Percentiles rank a stretch among this genome's conserved stretches.
These are phyloP conservation scores for Suncus etruscus DNA, from an alignment of 2,113 vertebrate species.

Conservation along the genomic window DNA sequence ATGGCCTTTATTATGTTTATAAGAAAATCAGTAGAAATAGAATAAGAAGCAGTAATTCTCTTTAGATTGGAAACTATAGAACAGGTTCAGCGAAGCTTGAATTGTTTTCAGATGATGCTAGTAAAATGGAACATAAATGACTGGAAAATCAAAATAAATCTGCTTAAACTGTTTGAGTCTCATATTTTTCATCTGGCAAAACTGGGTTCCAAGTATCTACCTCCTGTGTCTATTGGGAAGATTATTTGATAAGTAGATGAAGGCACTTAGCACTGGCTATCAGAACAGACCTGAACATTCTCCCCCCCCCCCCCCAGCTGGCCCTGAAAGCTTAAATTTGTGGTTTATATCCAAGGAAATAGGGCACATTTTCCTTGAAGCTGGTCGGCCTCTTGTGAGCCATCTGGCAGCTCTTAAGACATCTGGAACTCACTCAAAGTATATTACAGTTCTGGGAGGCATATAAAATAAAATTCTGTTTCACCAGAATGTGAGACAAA, in stretches of 20 bases:
- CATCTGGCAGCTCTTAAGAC: conserved; percentile 79
- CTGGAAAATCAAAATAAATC: conserved; percentile 56
- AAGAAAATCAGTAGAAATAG: conserved; percentile 11
- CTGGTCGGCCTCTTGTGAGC: conserved; percentile 63
- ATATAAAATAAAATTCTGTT: conserved; percentile 67
- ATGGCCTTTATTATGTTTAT: not conserved
- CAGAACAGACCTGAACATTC: not conserved
- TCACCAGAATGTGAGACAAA: conserved; percentile 61
- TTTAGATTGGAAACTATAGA: conserved; percentile 43
- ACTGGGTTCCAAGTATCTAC: conserved; percentile 22
- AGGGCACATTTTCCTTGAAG: conserved; percentile 71
- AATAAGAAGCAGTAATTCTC: conserved; percentile 29
- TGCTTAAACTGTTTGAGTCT: conserved; percentile 28
- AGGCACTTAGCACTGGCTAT: conserved; percentile 1
- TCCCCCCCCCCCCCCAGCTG: not conserved
- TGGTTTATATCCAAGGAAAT: conserved; percentile 64
- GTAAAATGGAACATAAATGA: not conserved
- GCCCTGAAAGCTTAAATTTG: conserved; percentile 56
- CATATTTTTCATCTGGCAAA: conserved; percentile 60
- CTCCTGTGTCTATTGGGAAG: not conserved
- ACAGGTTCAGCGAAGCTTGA: not conserved
- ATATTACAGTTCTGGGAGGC: conserved; percentile 66
- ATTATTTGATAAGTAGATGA: conserved; percentile 57
- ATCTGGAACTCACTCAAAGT: conserved; percentile 77
- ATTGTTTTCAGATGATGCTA: conserved; percentile 30